Conservation (phyloP, 2,797 vertebrate species). For the Gila robusta region DNA sequence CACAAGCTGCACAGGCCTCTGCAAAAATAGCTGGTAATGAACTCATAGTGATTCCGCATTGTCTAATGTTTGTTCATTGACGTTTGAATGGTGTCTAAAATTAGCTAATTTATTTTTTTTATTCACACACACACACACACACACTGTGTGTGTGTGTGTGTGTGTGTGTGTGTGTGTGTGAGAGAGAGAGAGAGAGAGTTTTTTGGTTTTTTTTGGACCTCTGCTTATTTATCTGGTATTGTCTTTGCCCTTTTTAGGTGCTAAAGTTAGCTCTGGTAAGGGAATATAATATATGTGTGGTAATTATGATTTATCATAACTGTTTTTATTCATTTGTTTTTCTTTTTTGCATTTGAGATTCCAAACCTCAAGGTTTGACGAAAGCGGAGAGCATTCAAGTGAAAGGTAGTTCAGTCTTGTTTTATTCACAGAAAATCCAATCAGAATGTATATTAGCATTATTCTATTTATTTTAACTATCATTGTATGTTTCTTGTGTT, state of each 20-base stretch:
- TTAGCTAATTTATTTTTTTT: not conserved
- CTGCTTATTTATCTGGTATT: not conserved
- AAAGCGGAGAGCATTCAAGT: slow-evolving; percentile 90
- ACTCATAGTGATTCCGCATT: not conserved
- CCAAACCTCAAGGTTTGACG: slow-evolving; percentile 70
- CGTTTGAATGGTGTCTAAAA: not conserved
- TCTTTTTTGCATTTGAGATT: slow-evolving; percentile 54
- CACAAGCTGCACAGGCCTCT: slow-evolving; percentile 53
- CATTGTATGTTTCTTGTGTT: slow-evolving; percentile 35
- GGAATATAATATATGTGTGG: too few species aligned
- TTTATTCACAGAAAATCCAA: not conserved
- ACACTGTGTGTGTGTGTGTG: too few species aligned
- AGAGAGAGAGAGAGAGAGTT: too few species aligned
- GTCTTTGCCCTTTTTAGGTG: not conserved
- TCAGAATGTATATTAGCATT: not conserved
- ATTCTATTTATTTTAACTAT: not conserved
- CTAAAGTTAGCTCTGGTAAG: not conserved
- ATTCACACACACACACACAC: too few species aligned
- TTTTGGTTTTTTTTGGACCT: not conserved
- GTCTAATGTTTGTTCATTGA: not conserved
- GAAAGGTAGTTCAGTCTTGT: slow-evolving; percentile 84
- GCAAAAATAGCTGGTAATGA: slow-evolving; percentile 68
- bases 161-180: too few species aligned
- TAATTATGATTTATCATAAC: not conserved
- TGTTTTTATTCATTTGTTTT: not conserved